Evolutionary conservation across 1,140 invertebrate species (phyloP), one percentile per base, ranked within the genome.

Genomic region (Caenorhabditis tropicalis): DNA sequence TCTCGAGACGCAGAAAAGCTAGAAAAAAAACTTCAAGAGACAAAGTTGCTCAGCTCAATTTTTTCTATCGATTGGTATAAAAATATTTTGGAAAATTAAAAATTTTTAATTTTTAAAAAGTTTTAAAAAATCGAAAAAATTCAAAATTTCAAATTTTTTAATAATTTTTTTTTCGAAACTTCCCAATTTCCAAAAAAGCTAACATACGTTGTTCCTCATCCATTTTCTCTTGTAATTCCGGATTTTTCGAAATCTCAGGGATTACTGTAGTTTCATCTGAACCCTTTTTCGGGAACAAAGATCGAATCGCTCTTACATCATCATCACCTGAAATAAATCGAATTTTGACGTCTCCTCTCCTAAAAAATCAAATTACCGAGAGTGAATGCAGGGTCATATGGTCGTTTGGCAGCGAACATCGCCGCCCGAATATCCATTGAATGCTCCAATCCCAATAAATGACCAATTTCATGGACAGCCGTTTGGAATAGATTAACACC

Each of bases 401-500:
- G 84, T 53, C 85, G 56, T 51, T 89, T 89, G 51, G 82, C 65
- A 10, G 88, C 88, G 56, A 81, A 90, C 89, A 90, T 90, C 7
- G 88, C 89, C 39, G 89, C 89, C 48, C 89, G 48, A 9, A 43
- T 24, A 56, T 90, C 89, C 19, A 82, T 86, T 39, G 90, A 91
- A 83, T 91, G 89, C 65, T 90, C 89, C 21, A 91, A 56, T 16
- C 90, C 90, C 10, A 91, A 70, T n/a, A 91, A 70, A 85, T 91
- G 90, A 29, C 90, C 90, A 81, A 91, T 88, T 84, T 91, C 90
- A 49, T 91, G 90, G 15, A 89, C 83, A 7, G 89, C 88, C 29
- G 89, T 90, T 81, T 90, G 89, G 60, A 87, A 90, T 2, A 90
- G 74, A 83, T 90, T 90, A 36, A 90, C 90, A 6, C 89, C 89